Percentiles rank a stretch among this genome's conserved stretches.
Evolutionary conservation across 2,888 invertebrate species (phyloP).

Genomic region (Loripinus fragilis): DNA sequence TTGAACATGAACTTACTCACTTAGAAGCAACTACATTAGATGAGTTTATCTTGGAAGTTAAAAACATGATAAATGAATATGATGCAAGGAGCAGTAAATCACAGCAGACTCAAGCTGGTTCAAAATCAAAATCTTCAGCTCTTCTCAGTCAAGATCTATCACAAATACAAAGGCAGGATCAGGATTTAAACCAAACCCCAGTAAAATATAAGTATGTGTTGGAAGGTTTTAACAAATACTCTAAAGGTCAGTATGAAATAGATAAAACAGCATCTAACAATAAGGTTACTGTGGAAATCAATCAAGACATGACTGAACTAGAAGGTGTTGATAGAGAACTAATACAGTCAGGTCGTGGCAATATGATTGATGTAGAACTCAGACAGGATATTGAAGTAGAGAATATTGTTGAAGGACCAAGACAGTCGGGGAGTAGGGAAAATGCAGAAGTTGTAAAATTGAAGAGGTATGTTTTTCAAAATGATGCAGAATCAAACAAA

Average conservation of each 20-base stretch:
- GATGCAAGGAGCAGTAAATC: neutral
- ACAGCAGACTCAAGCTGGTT: neutral
- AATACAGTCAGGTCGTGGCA: neutral
- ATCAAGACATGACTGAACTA: constrained; percentile 49
- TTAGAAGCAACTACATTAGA: constrained; percentile 92
- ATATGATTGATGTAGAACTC: too few species aligned
- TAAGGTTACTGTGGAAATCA: constrained; percentile 72
- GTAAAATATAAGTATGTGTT: neutral
- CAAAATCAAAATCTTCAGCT: neutral
- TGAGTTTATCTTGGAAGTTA: constrained; percentile 49
- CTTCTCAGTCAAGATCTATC: neutral
- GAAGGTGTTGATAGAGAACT: neutral
- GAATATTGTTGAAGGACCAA: neutral
- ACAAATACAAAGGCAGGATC: too few species aligned
- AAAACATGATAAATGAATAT: neutral
- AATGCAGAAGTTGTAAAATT: neutral
- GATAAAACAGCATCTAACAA: constrained; percentile 45
- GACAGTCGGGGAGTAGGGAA: neutral
- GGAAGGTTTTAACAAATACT: constrained; percentile 21
- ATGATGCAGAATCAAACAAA: too few species aligned
- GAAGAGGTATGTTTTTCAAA: neutral
- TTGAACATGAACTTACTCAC: constrained; percentile 94
- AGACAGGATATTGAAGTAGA: neutral
- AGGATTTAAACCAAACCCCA: neutral
- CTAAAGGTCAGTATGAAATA: constrained; percentile 5